Evolutionary conservation across 2,888 invertebrate genomes (phyloP).

Genomic region (Agonum fuliginosum): DNA sequence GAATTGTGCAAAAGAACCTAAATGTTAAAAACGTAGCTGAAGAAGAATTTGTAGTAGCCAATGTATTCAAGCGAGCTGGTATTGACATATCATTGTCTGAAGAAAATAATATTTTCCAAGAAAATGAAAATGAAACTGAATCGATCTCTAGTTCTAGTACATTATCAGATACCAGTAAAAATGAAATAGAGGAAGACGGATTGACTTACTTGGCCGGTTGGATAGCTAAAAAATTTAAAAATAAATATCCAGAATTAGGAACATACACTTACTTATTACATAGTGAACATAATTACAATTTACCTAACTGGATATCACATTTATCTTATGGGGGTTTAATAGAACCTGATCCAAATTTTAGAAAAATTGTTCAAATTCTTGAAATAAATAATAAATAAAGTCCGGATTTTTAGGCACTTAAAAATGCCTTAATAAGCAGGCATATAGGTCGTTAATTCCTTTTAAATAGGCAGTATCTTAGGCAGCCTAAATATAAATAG

Average conservation of each 20-base stretch:
- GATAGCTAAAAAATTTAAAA: background rate
- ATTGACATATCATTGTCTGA: background rate
- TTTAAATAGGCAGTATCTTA: no score
- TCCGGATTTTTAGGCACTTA: no score
- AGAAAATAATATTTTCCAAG: background rate
- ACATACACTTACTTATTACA: no score
- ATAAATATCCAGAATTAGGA: background rate
- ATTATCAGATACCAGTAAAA: background rate
- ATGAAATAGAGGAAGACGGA: background rate
- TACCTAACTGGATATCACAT: background rate
- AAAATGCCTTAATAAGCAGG: no score
- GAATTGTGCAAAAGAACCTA: slow-evolving; percentile 21
- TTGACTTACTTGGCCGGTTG: background rate
- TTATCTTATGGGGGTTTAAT: background rate
- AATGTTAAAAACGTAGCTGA: background rate
- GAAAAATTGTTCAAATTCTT: background rate
- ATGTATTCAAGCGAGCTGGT: background rate
- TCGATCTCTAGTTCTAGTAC: background rate
- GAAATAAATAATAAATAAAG: no score
- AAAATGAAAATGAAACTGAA: background rate
- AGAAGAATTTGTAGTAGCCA: slow-evolving; percentile 17
- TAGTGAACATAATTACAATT: background rate
- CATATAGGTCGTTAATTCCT: no score
- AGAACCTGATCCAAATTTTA: background rate
- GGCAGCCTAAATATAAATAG: no score